Evolutionary conservation across 2,888 invertebrate genomes (phyloP), one percentile per base, ranked within the genome.

Genomic region (Lymantria dispar): DNA sequence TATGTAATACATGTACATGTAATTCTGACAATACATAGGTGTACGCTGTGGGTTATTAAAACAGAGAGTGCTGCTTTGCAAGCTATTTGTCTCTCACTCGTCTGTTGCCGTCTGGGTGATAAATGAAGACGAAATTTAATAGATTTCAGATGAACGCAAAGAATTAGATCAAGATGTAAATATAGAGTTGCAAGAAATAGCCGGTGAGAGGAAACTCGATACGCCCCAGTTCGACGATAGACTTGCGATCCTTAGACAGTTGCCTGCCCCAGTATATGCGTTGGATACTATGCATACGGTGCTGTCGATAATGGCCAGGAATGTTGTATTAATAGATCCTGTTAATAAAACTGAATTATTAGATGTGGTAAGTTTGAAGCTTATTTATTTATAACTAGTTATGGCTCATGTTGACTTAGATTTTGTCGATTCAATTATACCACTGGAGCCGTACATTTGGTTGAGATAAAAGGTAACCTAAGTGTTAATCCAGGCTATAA

Each of bases 221-320:
- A 51, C 64, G 1, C 60, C 67, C 0, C 48, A 44, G 0, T 68
- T 69, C 7, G 84, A 85, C 29, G 85, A 87, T 39, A 69, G 73
- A 1, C 58, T 90, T 1, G 73, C 70, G 0, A 76, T 78, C 0
- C 55, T 91, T 43, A 73, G 76, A 43, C 92, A 92, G 66, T 51
- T 86, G 37, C 90, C 91, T 0, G 85, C 81, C 0, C 91, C 92
- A 0, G 47, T 86, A n/a, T 92, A 72, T 59, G 83, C 85, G 0
- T 66, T 91, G 29, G 87, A 91, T 11, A 74, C 83, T 0, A 49
- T 82, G 1, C 79, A 85, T 38, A 57, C 80, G 1, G 73, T 87
- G 1, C 62, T 88, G 10, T 75, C 83, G 10, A 70, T 76, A 1
- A 79, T 91, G 82, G 75, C 80, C 0, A 72, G 82, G 47, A 85